Base-by-base conservation (phyloP, 2,888 invertebrate species). In the Melipona bicolor region DNA sequence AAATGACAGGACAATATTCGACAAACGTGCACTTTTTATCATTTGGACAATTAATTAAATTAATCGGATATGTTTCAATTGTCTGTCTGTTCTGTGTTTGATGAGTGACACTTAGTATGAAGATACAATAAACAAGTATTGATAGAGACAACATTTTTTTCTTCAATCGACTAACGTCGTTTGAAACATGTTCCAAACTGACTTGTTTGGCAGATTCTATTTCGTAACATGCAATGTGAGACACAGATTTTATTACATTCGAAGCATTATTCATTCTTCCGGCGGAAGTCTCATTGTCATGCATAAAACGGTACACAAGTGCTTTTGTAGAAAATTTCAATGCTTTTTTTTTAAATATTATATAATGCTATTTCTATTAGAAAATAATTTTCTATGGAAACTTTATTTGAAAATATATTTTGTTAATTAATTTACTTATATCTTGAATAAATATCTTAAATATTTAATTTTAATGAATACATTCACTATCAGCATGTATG, bases 181-280 rank as follows among this genome's bases (percentile, higher is more conserved):
- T 82, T 75, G 27, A 61, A 84, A 80, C 68, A 79, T 79, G 81
- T 83, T 72, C 27, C 56, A 56, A 75, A 87, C 90, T 88, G 87
- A 83, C 70, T 52, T 69, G 64, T 73, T 59, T 64, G 72, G 27
- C n/a, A 36, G 64, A 71, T 62, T 61, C 32, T 76, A 79, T 74
- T 77, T 77, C 70, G 74, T 85, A 71, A 73, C 71, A 64, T 56
- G 65, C 54, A 62, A 77, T 78, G 61, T 62, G 59, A 59, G 77
- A 59, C 79, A 76, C 61, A 74, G 84, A 89, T 87, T 84, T 90
- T 87, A 87, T 86, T 88, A 77, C 84, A 89, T 69, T 75, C 36
- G 9, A 83, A 88, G 85, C 87, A 90, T 91, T 91, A 91, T 91
- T 89, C 88, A 78, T 81, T 82, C 87, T 90, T 93, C 93, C 93